Evolutionary conservation across 2,888 invertebrate species (phyloP).

Genomic region (Drosophila subsilvestris): DNA sequence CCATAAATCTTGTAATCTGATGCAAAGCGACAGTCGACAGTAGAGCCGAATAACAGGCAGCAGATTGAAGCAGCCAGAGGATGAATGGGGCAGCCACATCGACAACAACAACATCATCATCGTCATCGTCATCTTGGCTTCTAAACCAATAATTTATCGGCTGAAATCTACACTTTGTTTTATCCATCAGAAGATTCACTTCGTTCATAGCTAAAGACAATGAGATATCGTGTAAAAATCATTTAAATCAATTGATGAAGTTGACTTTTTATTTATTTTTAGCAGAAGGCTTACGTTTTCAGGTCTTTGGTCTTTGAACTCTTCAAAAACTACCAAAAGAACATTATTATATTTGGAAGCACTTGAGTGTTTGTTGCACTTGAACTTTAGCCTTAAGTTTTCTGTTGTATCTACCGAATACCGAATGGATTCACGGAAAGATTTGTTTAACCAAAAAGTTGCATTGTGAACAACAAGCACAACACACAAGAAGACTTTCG

Average conservation of each 20-base stretch:
- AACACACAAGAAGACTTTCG: too few relatives aligned
- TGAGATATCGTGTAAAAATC: neutral
- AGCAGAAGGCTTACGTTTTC: neutral
- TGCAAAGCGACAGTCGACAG: constrained; percentile 65
- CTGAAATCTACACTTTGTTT: neutral
- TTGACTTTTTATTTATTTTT: neutral
- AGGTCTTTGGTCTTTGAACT: neutral
- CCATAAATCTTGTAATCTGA: constrained; percentile 75
- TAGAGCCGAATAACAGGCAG: constrained; percentile 24
- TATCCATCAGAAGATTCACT: neutral
- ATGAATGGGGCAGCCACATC: neutral
- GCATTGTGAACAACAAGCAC: too few relatives aligned
- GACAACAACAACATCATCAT: neutral
- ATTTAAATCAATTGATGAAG: too few relatives aligned
- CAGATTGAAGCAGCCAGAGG: constrained; percentile 8
- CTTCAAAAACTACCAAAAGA: neutral
- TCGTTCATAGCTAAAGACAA: neutral
- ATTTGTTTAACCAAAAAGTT: too few relatives aligned
- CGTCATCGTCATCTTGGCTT: neutral
- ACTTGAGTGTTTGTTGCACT: neutral
- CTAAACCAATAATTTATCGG: neutral
- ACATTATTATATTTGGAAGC: neutral
- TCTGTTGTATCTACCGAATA: too few relatives aligned
- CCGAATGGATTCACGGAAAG: too few relatives aligned
- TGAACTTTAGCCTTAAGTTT: neutral